A percentile compares a stretch with the other conserved stretches of the same genome.
These are phyloP conservation scores for Pseudopodoces humilis DNA, from an alignment of 2,113 vertebrate genomes.

Conservation along the genomic window DNA sequence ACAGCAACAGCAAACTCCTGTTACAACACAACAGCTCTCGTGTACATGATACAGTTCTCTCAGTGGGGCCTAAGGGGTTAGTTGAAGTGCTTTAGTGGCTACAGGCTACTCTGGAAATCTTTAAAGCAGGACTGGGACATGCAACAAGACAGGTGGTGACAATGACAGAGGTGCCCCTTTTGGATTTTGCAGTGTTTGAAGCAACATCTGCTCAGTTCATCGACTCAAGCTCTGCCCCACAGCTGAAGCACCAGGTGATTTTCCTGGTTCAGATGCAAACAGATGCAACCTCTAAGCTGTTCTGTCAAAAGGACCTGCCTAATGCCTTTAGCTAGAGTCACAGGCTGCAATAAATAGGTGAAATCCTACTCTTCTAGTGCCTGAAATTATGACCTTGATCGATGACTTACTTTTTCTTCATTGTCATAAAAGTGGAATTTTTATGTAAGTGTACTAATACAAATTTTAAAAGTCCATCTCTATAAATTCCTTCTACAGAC, in stretches of 20 bases:
- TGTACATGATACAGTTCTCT: conserved; percentile 3
- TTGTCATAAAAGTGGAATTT: neutral
- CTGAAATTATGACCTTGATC: neutral
- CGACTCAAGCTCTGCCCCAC: conserved; percentile 56
- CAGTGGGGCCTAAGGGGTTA: conserved; percentile 63
- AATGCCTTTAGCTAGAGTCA: neutral
- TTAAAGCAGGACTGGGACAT: conserved; percentile 56
- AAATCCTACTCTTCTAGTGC: neutral
- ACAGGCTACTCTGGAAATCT: conserved; percentile 41
- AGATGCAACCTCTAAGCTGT: neutral
- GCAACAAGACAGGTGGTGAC: conserved; percentile 64
- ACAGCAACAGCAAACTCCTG: conserved; percentile 71
- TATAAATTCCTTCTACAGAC: neutral
- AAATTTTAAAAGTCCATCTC: conserved; percentile 3
- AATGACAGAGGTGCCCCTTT: conserved; percentile 38
- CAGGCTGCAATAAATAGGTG: neutral
- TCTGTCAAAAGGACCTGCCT: conserved; percentile 38
- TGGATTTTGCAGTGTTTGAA: conserved; percentile 53
- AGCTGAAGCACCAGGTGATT: neutral
- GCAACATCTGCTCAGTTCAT: conserved; percentile 51
- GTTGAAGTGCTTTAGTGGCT: conserved; percentile 72
- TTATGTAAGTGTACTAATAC: neutral
- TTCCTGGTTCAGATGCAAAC: neutral
- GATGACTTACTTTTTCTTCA: neutral
- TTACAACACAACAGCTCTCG: conserved; percentile 61